These are phyloP conservation scores for Diarsia dahlii DNA, from an alignment of 2,888 invertebrate genomes.

Conservation along the genomic window DNA sequence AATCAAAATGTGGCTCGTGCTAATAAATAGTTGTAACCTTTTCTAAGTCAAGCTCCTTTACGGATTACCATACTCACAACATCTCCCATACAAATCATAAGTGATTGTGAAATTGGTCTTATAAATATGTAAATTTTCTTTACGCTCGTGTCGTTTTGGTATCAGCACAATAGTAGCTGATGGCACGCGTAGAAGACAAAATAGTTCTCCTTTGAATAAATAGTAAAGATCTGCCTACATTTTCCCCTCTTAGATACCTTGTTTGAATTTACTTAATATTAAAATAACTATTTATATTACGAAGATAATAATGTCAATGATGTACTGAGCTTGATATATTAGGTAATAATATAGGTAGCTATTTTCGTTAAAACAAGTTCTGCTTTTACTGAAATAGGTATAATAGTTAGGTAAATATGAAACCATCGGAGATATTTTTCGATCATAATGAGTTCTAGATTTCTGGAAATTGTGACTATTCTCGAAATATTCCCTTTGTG, in stretches of 20 bases:
- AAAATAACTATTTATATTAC: conserved; percentile 23
- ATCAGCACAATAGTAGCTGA: conserved; percentile 46
- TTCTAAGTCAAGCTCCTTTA: neutral
- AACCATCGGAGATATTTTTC: conserved; percentile 39
- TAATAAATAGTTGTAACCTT: neutral
- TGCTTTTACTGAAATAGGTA: conserved; percentile 3
- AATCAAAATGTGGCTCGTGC: neutral
- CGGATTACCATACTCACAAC: conserved; percentile 28
- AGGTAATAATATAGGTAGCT: conserved; percentile 9
- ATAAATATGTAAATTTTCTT: conserved; percentile 60
- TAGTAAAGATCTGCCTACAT: conserved; percentile 3
- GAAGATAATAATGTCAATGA: conserved; percentile 45
- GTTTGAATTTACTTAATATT: conserved; percentile 45
- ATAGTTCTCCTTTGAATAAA: conserved; percentile 36
- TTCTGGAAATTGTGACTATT: neutral
- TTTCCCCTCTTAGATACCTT: conserved; percentile 37
- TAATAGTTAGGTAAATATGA: conserved; percentile 18
- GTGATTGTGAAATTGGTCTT: conserved; percentile 40
- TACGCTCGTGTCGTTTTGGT: conserved; percentile 50
- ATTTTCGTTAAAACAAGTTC: conserved; percentile 6
- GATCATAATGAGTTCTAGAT: conserved; percentile 21
- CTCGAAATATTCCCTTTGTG: too few relatives aligned
- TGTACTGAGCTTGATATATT: conserved; percentile 37
- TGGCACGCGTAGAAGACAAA: conserved; percentile 44
- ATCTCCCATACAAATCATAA: conserved; percentile 37